phyloP scores from a whole-genome alignment of 2,888 invertebrate species.

The Xylocampa areola region DNA sequence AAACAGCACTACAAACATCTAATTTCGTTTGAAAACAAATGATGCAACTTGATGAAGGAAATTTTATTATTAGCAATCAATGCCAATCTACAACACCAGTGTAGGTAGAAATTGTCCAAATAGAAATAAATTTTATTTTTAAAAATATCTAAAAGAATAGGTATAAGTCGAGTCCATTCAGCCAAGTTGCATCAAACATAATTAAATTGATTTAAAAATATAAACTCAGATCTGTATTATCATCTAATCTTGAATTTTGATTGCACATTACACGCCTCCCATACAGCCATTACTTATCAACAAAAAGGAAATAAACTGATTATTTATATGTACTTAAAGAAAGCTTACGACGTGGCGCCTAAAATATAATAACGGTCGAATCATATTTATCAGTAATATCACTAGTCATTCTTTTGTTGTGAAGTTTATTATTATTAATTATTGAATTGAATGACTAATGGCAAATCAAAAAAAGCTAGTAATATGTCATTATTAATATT shows the following conservation, averaged over 20 bases:
- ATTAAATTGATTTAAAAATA: constrained; percentile 23
- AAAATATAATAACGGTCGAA: constrained; percentile 40
- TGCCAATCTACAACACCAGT: constrained; percentile 15
- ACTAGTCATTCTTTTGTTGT: constrained; percentile 28
- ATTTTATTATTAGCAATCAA: constrained; percentile 17
- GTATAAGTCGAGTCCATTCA: constrained; percentile 1
- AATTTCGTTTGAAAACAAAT: constrained; percentile 25
- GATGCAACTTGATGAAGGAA: constrained; percentile 31
- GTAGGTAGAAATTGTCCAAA: constrained; percentile 9
- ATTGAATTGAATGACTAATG: constrained; percentile 6
- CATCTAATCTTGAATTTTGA: constrained; percentile 68
- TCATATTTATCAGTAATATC: constrained; percentile 39
- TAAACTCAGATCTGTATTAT: constrained; percentile 66
- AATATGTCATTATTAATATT: constrained; percentile 12
- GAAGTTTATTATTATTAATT: no score
- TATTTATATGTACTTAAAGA: constrained; percentile 60
- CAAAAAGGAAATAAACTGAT: constrained; percentile 48
- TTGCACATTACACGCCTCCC: constrained; percentile 70
- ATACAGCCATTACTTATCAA: constrained; percentile 65
- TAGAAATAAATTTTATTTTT: neutral
- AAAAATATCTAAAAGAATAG: neutral
- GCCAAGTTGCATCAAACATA: constrained; percentile 34
- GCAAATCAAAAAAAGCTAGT: constrained; percentile 10
- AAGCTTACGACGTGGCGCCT: constrained; percentile 53
- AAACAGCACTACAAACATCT: constrained; percentile 44